A percentile compares a stretch with the other conserved stretches of the same genome.
phyloP scores from a whole-genome alignment of 2,888 invertebrate genomes.

The Trachelus tabidus region DNA sequence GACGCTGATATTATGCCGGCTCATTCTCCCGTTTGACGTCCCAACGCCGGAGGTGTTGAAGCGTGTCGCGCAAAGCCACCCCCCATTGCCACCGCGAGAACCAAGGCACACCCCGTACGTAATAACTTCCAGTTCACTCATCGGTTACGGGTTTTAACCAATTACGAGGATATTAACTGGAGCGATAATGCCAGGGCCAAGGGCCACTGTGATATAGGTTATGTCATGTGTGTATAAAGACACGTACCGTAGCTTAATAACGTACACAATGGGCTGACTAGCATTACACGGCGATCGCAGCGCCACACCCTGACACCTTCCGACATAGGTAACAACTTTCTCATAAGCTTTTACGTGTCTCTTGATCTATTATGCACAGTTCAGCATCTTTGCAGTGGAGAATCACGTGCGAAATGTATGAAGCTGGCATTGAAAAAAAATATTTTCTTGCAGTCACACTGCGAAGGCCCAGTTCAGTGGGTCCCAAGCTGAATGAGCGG shows the following conservation, averaged over 20 bases:
- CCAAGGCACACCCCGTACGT: conserved; percentile 52
- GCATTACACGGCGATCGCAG: neutral
- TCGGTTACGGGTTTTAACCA: conserved; percentile 66
- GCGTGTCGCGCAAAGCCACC: conserved; percentile 55
- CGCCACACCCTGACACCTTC: neutral
- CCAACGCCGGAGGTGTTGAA: conserved; percentile 59
- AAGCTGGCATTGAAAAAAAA: neutral
- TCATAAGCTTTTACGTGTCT: neutral
- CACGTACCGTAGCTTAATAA: neutral
- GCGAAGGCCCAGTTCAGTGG: neutral
- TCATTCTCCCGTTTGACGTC: neutral
- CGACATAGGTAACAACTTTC: neutral
- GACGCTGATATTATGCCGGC: neutral
- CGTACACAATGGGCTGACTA: neutral
- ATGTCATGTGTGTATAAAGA: neutral
- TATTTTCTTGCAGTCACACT: neutral
- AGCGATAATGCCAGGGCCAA: conserved; percentile 14
- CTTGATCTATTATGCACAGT: neutral
- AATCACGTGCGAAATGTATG: no score
- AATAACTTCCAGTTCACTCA: conserved; percentile 62
- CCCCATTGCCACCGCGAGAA: conserved; percentile 48
- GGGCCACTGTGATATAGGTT: neutral
- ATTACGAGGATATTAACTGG: conserved; percentile 58
- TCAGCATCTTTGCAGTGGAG: neutral
- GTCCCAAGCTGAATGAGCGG: neutral